phyloP scores from a whole-genome alignment of 2,113 vertebrate genomes.

The Labeo rohita region DNA sequence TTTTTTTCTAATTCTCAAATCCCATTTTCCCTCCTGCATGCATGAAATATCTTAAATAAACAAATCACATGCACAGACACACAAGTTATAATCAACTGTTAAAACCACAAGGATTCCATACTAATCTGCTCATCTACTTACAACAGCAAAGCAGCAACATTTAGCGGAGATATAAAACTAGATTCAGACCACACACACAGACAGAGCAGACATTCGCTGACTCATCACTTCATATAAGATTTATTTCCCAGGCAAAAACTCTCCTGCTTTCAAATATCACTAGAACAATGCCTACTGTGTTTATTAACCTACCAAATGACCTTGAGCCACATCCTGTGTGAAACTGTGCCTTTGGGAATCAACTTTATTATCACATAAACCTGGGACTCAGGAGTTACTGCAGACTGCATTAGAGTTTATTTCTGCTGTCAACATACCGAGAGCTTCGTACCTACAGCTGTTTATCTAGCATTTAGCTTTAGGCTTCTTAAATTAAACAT shows the following conservation, averaged over 20 bases:
- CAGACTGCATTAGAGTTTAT: neutral
- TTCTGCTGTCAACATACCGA: neutral
- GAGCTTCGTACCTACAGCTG: neutral
- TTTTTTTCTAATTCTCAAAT: neutral
- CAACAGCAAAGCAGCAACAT: neutral
- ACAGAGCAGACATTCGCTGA: neutral
- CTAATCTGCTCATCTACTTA: conserved; percentile 34
- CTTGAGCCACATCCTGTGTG: conserved; percentile 29
- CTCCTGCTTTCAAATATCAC: conserved; percentile 18
- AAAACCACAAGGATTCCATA: conserved; percentile 32
- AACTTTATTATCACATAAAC: conserved; percentile 28
- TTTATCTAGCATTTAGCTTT: neutral
- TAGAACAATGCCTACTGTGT: conserved; percentile 5
- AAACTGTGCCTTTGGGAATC: conserved; percentile 11
- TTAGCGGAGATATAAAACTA: neutral
- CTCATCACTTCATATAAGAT: neutral
- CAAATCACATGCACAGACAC: neutral
- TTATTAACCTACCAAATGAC: conserved; percentile 4
- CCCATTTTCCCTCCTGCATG: neutral
- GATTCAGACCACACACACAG: conserved; percentile 16
- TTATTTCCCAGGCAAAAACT: conserved; percentile 5
- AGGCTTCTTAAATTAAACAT: conserved; percentile 1
- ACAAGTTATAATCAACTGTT: conserved; percentile 34
- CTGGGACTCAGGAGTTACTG: conserved; percentile 5
- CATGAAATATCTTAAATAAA: neutral